Base-by-base conservation (phyloP, 2,797 vertebrate species). In the Sternarchorhynchus goeldii region DNA sequence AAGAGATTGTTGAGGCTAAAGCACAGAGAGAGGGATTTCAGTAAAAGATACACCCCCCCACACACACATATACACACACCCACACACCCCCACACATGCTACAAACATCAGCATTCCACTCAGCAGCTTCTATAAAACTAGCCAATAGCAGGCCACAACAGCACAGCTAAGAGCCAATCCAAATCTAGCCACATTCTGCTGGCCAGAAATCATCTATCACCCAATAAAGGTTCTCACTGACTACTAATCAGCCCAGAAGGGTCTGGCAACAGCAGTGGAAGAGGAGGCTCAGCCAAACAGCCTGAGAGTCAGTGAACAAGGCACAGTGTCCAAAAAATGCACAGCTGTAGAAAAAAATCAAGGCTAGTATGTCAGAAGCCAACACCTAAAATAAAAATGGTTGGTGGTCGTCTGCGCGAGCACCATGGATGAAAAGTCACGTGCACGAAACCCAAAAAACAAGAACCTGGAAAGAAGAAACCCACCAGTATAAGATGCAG, bases 1-100 rank as follows among this genome's bases (percentile, higher is more conserved):
- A 87, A 82, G 80, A 53, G 2, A 1, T 55, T 55, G 65, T 53
- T 74, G 59, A 63, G 66, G 73, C 29, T 59, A 63, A 73, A 73
- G 56, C 70, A 73, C 34, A 41, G 64, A 57, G 25, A 65, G 25
- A 64, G 25, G 67, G n/a, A 55, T 66, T 34, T 68, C 32, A 74
- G 50, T 41, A 74, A 64, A 67, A 36, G 66, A 73, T 62, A 73
- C 41, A 68, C 20, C 60, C 41, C 41, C 64, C 57, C 55, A 57
- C 21, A 71, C 45, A 63, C 53, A 67, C 70, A 67, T 12, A 57
- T 32, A 68, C 63, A 67, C 62, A 55, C 8, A 36, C 29, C 66
- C 60, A 73, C n/a, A 41, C 21, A 76, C 25, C 72, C 29, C 50
- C 36, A 70, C 17, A 10, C 45, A 76, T 65, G 69, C 55, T 62